Conservation (phyloP, 2,797 vertebrate species). For the Pseudotriccus pelzelni region DNA sequence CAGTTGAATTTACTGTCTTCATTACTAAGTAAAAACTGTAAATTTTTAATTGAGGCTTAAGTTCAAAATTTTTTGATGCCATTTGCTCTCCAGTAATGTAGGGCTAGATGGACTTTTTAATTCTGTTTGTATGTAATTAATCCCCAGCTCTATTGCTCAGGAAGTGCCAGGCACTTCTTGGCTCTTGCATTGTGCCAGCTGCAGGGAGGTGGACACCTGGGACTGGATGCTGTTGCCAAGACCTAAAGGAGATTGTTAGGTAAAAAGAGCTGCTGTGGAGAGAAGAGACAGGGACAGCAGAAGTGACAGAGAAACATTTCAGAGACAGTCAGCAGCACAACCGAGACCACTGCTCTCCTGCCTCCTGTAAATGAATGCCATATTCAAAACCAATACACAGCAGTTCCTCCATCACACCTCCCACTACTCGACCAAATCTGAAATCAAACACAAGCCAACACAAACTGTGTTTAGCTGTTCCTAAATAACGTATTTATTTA, state of each 20-base stretch:
- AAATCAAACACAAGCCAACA: neutral
- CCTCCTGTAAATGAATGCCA: neutral
- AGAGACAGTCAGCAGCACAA: neutral
- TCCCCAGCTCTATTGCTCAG: neutral
- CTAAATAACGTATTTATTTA: neutral
- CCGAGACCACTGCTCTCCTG: neutral
- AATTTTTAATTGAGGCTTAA: neutral
- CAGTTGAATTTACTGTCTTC: neutral
- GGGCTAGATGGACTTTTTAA: neutral
- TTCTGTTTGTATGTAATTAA: neutral
- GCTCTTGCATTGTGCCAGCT: rapidly evolving
- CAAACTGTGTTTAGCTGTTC: neutral
- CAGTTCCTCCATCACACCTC: neutral
- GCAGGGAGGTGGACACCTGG: neutral
- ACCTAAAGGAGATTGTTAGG: neutral
- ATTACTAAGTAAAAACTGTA: neutral
- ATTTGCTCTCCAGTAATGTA: neutral
- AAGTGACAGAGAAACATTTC: neutral
- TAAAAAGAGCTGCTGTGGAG: neutral
- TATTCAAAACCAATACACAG: neutral
- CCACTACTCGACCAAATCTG: neutral
- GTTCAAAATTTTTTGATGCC: neutral
- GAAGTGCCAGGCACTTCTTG: neutral
- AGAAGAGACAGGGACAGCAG: neutral
- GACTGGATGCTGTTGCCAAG: neutral